Percentiles rank a stretch among this genome's conserved stretches.
Evolutionary conservation across 2,113 vertebrate genomes (phyloP).

Genomic region (Rhizomys pruinosus): DNA sequence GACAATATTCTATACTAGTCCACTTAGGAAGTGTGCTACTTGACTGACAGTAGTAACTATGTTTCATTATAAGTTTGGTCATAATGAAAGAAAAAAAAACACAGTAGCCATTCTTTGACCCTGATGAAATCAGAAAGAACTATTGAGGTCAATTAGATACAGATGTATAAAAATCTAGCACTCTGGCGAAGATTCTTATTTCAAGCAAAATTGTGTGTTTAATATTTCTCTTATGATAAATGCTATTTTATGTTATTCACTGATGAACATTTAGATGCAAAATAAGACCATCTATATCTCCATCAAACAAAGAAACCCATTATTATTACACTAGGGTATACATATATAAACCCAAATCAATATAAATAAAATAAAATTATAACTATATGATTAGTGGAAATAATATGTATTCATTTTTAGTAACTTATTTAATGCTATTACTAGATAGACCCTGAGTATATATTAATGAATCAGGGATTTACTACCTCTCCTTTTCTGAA

Average conservation of each 20-base stretch:
- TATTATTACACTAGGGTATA: background rate
- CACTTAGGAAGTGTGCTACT: background rate
- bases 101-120: background rate
- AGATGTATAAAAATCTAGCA: background rate
- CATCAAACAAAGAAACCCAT: background rate
- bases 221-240: slow-evolving; percentile 35
- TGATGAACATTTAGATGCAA: slow-evolving; percentile 19
- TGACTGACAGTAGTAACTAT: background rate
- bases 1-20: background rate
- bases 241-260: background rate
- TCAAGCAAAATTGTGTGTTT: background rate
- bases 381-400: background rate
- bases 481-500: background rate
- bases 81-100: background rate
- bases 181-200: background rate
- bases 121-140: background rate
- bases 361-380: background rate
- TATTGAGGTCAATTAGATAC: background rate
- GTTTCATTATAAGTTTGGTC: background rate
- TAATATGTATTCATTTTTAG: background rate
- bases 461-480: background rate
- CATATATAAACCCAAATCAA: background rate
- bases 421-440: background rate
- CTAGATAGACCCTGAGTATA: background rate
- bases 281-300: slow-evolving; percentile 19